These are phyloP conservation scores for Tylochromis polylepis DNA, from an alignment of 2,113 vertebrate species.

Conservation along the genomic window DNA sequence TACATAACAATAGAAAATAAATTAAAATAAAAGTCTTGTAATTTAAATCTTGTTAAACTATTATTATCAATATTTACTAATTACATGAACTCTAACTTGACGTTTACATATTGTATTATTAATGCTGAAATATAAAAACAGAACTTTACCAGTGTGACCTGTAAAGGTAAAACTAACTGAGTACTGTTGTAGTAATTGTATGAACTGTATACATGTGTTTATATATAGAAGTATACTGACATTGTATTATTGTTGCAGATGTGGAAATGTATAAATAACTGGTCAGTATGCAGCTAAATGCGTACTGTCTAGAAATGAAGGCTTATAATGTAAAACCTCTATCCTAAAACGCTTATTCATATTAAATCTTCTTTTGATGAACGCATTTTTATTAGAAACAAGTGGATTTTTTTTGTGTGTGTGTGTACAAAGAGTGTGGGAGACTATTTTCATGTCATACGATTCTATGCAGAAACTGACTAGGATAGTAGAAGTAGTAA, in stretches of 20 bases:
- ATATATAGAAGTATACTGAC: neutral
- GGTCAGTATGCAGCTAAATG: neutral
- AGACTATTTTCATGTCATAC: neutral
- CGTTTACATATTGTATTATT: neutral
- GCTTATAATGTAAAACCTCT: neutral
- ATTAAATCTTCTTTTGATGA: neutral
- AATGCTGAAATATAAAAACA: neutral
- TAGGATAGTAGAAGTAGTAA: accelerated
- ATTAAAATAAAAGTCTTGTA: neutral
- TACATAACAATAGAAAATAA: neutral
- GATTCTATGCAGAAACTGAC: neutral
- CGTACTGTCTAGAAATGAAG: neutral
- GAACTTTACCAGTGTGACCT: neutral
- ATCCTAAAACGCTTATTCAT: neutral
- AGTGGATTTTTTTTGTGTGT: neutral
- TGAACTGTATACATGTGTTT: neutral
- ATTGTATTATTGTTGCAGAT: neutral
- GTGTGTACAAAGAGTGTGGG: neutral
- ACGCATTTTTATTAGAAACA: neutral
- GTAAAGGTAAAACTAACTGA: neutral
- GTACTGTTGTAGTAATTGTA: neutral
- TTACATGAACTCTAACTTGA: neutral
- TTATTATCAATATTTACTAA: neutral
- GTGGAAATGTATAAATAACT: neutral
- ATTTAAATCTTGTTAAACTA: neutral